Evolutionary conservation across 2,113 vertebrate genomes (phyloP).

Genomic region (Nothobranchius furzeri): DNA sequence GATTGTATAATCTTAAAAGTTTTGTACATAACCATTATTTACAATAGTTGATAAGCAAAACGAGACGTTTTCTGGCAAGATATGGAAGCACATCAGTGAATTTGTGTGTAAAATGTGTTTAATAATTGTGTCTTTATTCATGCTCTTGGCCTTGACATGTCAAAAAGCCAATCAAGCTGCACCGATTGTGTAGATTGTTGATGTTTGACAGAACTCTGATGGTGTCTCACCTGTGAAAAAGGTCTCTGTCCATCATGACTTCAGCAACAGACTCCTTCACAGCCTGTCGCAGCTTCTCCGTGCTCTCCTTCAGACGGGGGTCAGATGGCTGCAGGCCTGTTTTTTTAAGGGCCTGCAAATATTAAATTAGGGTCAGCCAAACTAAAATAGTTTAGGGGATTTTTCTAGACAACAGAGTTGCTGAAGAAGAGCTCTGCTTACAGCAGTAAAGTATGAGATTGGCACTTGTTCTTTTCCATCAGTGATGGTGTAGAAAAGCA

Average conservation of each 20-base stretch:
- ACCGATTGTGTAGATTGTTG: no score
- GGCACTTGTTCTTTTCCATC: slow-evolving; percentile 84
- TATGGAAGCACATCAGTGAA: no score
- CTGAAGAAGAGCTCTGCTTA: slow-evolving; percentile 47
- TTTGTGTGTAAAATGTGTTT: no score
- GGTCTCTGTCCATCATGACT: slow-evolving; percentile 82
- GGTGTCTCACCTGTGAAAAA: slow-evolving; percentile 82
- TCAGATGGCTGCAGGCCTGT: slow-evolving; percentile 85
- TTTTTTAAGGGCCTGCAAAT: slow-evolving; percentile 79
- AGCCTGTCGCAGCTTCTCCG: slow-evolving; percentile 75
- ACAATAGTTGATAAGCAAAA: no score
- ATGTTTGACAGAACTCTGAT: no score
- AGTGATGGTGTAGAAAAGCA: slow-evolving; percentile 88
- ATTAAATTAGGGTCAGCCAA: background rate
- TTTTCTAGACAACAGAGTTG: background rate
- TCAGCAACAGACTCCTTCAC: slow-evolving; percentile 78
- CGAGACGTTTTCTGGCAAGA: no score
- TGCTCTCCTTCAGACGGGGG: slow-evolving; percentile 84
- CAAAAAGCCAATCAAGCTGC: no score
- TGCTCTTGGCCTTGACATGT: no score
- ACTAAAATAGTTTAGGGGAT: accelerated
- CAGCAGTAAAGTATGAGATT: slow-evolving; percentile 82
- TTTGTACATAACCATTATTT: no score
- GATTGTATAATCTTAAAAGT: no score
- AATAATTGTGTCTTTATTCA: no score